A percentile compares a stretch with the other conserved stretches of the same genome.
Evolutionary conservation across 2,888 invertebrate genomes (phyloP).

Genomic region (Osmoderma eremita): DNA sequence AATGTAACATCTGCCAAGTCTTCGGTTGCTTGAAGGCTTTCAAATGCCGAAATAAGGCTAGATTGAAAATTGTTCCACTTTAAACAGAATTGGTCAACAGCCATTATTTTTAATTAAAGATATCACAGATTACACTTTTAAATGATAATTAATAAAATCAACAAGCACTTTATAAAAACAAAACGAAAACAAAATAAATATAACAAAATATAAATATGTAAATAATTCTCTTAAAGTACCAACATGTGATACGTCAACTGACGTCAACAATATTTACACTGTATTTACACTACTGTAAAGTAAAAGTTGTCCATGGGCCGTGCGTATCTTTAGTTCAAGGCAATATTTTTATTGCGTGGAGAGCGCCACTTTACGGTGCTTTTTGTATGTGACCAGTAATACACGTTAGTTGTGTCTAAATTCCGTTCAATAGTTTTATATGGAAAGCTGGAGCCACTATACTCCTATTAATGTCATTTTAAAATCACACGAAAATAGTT

Average conservation of each 20-base stretch:
- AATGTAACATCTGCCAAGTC: slow-evolving; percentile 79
- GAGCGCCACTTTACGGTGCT: too few relatives aligned
- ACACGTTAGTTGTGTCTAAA: too few relatives aligned
- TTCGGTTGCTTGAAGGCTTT: slow-evolving; percentile 75
- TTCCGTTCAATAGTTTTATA: too few relatives aligned
- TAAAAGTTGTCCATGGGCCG: slow-evolving; percentile 12
- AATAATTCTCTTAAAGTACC: neutral
- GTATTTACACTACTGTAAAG: too few relatives aligned
- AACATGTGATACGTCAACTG: slow-evolving; percentile 33
- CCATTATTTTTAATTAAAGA: slow-evolving; percentile 47
- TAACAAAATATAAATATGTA: slow-evolving; percentile 17
- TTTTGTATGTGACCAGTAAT: too few relatives aligned
- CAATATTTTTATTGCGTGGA: too few relatives aligned
- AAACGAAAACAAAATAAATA: slow-evolving; percentile 11
- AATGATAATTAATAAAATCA: slow-evolving; percentile 1
- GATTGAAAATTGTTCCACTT: slow-evolving; percentile 81
- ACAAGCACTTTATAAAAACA: slow-evolving; percentile 5
- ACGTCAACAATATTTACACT: slow-evolving; percentile 21
- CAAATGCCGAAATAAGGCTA: slow-evolving; percentile 75
- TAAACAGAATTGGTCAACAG: slow-evolving; percentile 75
- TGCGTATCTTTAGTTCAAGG: too few relatives aligned
- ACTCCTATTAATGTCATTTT: too few relatives aligned
- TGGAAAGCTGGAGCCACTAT: too few relatives aligned
- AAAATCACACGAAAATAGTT: too few relatives aligned
- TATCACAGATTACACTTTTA: slow-evolving; percentile 28